Evolutionary conservation across 1,140 invertebrate genomes (phyloP).

Genomic region (Neodiprion lecontei): DNA sequence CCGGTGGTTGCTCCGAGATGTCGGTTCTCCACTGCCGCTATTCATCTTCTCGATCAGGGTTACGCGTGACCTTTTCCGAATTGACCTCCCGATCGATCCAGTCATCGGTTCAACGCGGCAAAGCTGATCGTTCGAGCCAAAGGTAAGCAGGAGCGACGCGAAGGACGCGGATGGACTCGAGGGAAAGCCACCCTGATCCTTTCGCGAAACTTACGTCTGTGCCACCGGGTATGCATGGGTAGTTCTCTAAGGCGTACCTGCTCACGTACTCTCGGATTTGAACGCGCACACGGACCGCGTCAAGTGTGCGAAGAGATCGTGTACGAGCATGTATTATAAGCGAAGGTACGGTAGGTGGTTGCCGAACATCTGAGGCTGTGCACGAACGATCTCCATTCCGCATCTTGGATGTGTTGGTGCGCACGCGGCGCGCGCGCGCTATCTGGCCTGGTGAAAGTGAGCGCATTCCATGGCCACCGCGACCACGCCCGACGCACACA

Average conservation of each 20-base stretch:
- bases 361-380: neutral
- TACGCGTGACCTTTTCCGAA: too few species aligned
- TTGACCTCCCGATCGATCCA: too few species aligned
- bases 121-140: too few species aligned
- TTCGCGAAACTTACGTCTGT: neutral
- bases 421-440: conserved; percentile 32
- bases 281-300: too few species aligned
- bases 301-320: neutral
- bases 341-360: neutral
- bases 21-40: too few species aligned
- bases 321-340: neutral
- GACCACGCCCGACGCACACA: conserved; percentile 59
- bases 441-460: conserved; percentile 58
- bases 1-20: conserved; percentile 25
- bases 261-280: neutral
- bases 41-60: too few species aligned
- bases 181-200: too few species aligned
- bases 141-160: too few species aligned
- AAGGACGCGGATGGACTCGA: too few species aligned
- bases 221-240: neutral
- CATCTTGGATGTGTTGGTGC: conserved; percentile 25
- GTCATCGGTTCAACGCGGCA: too few species aligned
- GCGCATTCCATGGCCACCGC: conserved; percentile 62
- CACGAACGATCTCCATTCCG: neutral
- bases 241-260: neutral